Conservation (phyloP, 1,140 invertebrate species). For the Drosophila pseudoobscura region DNA sequence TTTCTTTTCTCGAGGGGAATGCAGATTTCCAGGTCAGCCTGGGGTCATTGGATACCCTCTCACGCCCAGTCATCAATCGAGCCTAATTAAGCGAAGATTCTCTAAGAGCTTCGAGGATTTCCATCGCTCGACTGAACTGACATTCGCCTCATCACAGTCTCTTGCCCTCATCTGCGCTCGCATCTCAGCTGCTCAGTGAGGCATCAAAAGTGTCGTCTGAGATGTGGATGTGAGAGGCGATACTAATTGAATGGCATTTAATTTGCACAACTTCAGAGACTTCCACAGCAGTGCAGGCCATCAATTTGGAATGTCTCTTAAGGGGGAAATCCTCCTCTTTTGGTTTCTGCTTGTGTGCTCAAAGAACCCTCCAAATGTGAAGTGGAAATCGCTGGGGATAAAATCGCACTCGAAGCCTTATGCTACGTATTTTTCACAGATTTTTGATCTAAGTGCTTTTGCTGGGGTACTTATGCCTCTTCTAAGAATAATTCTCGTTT, state of each 20-base stretch:
- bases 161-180: background rate
- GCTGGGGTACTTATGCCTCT: slow-evolving; percentile 1
- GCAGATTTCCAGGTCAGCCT: too few species aligned
- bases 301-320: slow-evolving; percentile 3
- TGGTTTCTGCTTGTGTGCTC: background rate
- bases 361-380: slow-evolving; percentile 30
- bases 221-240: too few species aligned
- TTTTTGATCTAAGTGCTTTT: slow-evolving; percentile 5
- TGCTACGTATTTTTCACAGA: slow-evolving; percentile 11
- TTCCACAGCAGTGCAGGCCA: background rate
- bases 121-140: slow-evolving; percentile 1
- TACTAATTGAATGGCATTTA: slow-evolving; percentile 47
- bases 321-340: background rate
- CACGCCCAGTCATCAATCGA: slow-evolving; percentile 17
- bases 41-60: background rate
- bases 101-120: background rate
- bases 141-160: background rate
- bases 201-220: slow-evolving; percentile 37
- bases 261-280: slow-evolving; percentile 32
- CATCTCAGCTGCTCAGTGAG: slow-evolving; percentile 23
- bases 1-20: too few species aligned
- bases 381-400: slow-evolving; percentile 12
- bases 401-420: slow-evolving; percentile 26
- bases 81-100: slow-evolving; percentile 21
- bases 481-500: slow-evolving; percentile 24